Evolutionary conservation across 2,113 vertebrate genomes (phyloP), one percentile per base, ranked within the genome.

Genomic region (Lipophrys pholis): DNA sequence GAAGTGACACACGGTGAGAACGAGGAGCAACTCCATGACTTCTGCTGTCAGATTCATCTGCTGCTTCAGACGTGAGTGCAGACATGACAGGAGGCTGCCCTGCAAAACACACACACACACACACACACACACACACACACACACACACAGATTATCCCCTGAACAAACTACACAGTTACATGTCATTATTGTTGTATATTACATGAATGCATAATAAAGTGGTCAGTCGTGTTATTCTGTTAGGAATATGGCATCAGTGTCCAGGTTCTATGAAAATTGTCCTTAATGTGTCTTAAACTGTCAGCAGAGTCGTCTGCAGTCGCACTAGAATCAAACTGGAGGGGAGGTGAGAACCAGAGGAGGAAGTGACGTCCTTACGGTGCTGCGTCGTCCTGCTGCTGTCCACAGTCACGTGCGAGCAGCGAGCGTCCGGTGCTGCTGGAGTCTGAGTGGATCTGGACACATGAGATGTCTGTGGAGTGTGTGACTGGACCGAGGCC

Each of bases 291-390:
- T 17, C 35, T n/a, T 45, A 30, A 12, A 50, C 9, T 30, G 8
- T 35, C 36, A 5, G 4, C 30, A 48, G 6, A 14, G 46, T n/a
- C 0, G 5, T 39, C 15, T 46, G 8, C 50, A 12, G n/a, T 45
- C 14, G 11, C 11, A 12, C 11, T 45, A 45, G 14, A 10, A 11
- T 45, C 12, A 45, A 45, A 9, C n/a, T 10, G 7, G 9, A 2
- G 1, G 2, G n/a, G n/a, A n/a, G n/a, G n/a, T n/a, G n/a, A n/a
- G n/a, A 30, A 30, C 11, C 11, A 45, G 10, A 12, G 43, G 10
- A 53, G 6, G 30, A 36, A 14, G 5, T 6, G 14, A 5, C 1
- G 11, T 15, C 72, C 93, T 82, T 81, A 97, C 95, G 90, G 84
- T 86, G 75, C 51, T 87, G 76, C 2, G 86, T 91, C 46, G 90